A percentile compares a stretch with the other conserved stretches of the same genome.
Conservation (phyloP, 2,797 vertebrate genomes). For the Pampus argenteus region DNA sequence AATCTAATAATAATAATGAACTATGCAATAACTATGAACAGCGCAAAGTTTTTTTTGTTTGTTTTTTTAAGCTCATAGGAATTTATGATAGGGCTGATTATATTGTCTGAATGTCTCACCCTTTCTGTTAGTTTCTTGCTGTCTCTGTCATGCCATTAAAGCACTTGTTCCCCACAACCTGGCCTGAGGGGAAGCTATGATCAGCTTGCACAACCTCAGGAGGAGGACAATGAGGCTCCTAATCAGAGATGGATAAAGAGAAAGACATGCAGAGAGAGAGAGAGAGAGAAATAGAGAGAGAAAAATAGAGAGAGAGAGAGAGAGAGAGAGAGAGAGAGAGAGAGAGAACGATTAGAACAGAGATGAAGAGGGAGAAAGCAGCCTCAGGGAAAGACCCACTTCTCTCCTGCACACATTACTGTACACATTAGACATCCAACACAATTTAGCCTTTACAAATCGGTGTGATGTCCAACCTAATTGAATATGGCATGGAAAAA, state of each 20-base stretch:
- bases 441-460: constrained; percentile 52
- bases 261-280: constrained; percentile 13
- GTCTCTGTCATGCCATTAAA: constrained; percentile 36
- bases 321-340: constrained; percentile 21
- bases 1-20: constrained; percentile 11
- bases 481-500: constrained; percentile 35
- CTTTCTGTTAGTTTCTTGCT: constrained; percentile 30
- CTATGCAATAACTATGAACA: not conserved
- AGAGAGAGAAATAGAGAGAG: constrained; percentile 30
- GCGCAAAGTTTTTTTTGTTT: constrained; percentile 15
- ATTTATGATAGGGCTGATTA: constrained; percentile 30
- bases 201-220: constrained; percentile 54
- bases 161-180: constrained; percentile 53
- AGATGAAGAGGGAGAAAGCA: constrained; percentile 21
- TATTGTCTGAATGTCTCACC: constrained; percentile 27
- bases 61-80: constrained; percentile 11
- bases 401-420: constrained; percentile 49
- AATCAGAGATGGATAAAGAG: constrained; percentile 55
- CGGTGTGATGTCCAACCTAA: constrained; percentile 43
- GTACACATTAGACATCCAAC: constrained; percentile 38
- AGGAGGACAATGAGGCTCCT: constrained; percentile 48
- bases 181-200: constrained; percentile 62
- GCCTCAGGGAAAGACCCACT: constrained; percentile 63
- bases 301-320: not conserved
- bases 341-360: constrained; percentile 23